These are phyloP conservation scores for Patiria pectinifera DNA, from an alignment of 53 echinoderm and acorn worm species.

Conservation along the genomic window DNA sequence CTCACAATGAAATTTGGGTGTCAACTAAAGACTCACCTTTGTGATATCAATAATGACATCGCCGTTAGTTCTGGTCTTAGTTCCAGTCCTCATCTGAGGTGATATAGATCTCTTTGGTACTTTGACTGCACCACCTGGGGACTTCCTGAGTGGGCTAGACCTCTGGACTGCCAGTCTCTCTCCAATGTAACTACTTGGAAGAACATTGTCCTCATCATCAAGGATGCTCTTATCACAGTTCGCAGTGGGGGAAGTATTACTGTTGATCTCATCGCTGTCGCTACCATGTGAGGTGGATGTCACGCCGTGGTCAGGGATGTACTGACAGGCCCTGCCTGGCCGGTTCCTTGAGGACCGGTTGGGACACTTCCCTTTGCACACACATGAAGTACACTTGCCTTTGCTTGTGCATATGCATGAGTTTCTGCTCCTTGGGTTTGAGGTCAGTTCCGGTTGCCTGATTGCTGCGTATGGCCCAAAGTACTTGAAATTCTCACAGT, in stretches of 20 bases:
- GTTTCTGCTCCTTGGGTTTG: slow-evolving; percentile 39
- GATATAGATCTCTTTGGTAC: slow-evolving; percentile 73
- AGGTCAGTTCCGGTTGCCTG: slow-evolving; percentile 67
- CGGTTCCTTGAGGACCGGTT: slow-evolving; percentile 17
- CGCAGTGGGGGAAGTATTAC: slow-evolving; percentile 75
- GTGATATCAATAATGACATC: slow-evolving; percentile 66
- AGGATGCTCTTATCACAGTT: slow-evolving; percentile 33
- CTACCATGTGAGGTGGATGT: slow-evolving; percentile 63
- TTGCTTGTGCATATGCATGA: slow-evolving; percentile 49
- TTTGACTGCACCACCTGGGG: slow-evolving; percentile 63
- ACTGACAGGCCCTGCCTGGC: slow-evolving; percentile 62
- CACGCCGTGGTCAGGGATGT: slow-evolving; percentile 17
- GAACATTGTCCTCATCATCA: slow-evolving; percentile 49
- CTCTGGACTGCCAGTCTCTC: slow-evolving; percentile 76
- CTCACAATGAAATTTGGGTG: background rate
- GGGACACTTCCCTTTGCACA: slow-evolving; percentile 44
- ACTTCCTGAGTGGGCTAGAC: slow-evolving; percentile 76
- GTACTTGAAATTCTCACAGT: slow-evolving; percentile 75
- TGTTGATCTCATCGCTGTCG: slow-evolving; percentile 92
- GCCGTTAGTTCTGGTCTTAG: slow-evolving; percentile 64
- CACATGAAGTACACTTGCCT: slow-evolving; percentile 17
- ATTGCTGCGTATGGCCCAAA: slow-evolving; percentile 76
- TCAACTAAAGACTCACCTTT: slow-evolving; percentile 48
- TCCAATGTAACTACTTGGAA: slow-evolving; percentile 81
- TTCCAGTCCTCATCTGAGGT: slow-evolving; percentile 75